Evolutionary conservation across 35 echinoderm and acorn worm genomes (phyloP).

Genomic region (Chiridota heheva): DNA sequence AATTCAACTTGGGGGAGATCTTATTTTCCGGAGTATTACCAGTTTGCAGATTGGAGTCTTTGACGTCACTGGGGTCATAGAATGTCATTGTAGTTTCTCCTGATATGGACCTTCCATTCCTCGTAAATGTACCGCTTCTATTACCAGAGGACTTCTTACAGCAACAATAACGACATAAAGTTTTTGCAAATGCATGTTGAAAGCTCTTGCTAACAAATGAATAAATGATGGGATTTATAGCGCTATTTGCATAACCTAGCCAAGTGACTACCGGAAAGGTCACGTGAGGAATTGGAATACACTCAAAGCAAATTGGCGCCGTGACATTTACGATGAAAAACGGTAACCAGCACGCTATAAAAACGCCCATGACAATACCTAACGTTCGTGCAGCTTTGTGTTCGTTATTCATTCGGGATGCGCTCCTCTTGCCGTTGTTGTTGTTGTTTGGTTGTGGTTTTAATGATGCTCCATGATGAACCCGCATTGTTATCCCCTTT

Average conservation of each 20-base stretch:
- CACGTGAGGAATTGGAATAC: conserved; percentile 56
- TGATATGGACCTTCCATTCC: too few relatives aligned
- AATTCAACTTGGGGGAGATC: too few relatives aligned
- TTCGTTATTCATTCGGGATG: conserved; percentile 81
- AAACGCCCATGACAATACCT: conserved; percentile 93
- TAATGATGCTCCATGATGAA: neutral
- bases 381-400: conserved; percentile 93
- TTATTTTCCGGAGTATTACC: too few relatives aligned
- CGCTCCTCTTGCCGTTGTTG: conserved; percentile 19
- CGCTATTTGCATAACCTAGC: conserved; percentile 95
- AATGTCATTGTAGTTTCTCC: too few relatives aligned
- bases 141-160: too few relatives aligned
- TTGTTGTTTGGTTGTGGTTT: neutral
- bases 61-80: too few relatives aligned
- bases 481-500: conserved; percentile 12
- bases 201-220: conserved; percentile 83
- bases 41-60: too few relatives aligned
- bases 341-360: conserved; percentile 94
- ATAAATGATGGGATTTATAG: conserved; percentile 92
- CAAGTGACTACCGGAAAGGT: conserved; percentile 72
- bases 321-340: conserved; percentile 83
- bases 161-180: conserved; percentile 54
- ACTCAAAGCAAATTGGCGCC: conserved; percentile 53
- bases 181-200: conserved; percentile 81
- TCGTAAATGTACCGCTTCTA: too few relatives aligned